Base-by-base conservation (phyloP, 2,113 vertebrate species). In the Ploceus nigricollis region DNA sequence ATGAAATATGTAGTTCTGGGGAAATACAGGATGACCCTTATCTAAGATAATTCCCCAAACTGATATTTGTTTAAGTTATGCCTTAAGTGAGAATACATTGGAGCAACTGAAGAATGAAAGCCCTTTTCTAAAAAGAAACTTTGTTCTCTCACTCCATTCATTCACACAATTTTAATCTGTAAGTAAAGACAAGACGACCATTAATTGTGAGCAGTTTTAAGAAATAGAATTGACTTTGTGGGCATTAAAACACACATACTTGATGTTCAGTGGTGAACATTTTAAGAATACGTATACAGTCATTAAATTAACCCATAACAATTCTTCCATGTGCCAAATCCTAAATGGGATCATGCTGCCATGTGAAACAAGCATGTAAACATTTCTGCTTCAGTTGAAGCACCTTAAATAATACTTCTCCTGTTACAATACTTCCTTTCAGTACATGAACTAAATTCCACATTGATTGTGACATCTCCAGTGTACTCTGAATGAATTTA, bases 251-350 rank as follows among this genome's bases (percentile, higher is more conserved):
- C 31, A 51, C 20, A 15, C 51, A 35, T 35, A 65, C 37, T 78
- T 70, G 50, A 57, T 18, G 21, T 76, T 82, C 42, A 82, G 37
- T 69, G 48, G 31, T 79, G 30, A 94, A 45, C 48, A 72, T 82
- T 94, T 77, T 85, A 76, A 80, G 61, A 73, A 58, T 72, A 87
- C 30, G 22, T 47, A 47, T 87, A 47, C 3, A 15, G 58, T 65
- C n/a, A n/a, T 76, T 80, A 87, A 91, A 91, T 85, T 87, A 88
- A 89, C n/a, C 57, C 25, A 33, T 91, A 87, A 61, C 17, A 82
- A 63, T 68, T 45, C 63, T 89, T 94, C 70, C 37, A 61, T 75
- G 73, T 94, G 77, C 78, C 80, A 91, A 50, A 37, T 82, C 35
- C 44, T 93, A 63, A 69, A 86, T 58, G 42, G 25, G 24, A 75